Percentiles rank a stretch among this genome's conserved stretches.
phyloP scores from a whole-genome alignment of 2,797 vertebrate species.

The Sebastiscus albofasciatus region DNA sequence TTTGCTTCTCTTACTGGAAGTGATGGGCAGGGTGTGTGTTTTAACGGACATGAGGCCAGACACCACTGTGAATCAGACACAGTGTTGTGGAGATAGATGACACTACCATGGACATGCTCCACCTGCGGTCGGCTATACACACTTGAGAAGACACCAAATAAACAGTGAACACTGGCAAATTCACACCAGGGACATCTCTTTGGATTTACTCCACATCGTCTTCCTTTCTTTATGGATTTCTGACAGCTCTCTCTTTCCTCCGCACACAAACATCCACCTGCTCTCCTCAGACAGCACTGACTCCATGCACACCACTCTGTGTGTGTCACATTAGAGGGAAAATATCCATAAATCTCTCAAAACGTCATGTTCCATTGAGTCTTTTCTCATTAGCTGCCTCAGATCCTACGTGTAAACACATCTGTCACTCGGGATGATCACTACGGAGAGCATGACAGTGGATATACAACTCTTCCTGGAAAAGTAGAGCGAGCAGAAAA shows the following conservation, averaged over 20 bases:
- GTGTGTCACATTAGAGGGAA: constrained; percentile 36
- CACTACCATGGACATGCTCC: constrained; percentile 12
- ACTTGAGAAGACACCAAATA: constrained; percentile 18
- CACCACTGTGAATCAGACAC: constrained; percentile 32
- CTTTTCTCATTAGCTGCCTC: constrained; percentile 46
- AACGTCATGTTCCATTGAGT: constrained; percentile 46
- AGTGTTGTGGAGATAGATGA: constrained; percentile 32
- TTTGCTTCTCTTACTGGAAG: constrained; percentile 42
- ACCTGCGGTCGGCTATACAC: constrained; percentile 1
- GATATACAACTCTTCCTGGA: constrained; percentile 55
- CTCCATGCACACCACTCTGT: neutral
- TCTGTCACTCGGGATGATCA: constrained; percentile 43
- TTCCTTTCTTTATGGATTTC: neutral
- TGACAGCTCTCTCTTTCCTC: neutral
- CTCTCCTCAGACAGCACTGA: neutral
- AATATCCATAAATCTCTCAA: constrained; percentile 60
- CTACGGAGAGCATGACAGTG: constrained; percentile 43
- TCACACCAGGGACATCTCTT: neutral
- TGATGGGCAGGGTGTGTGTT: constrained; percentile 18
- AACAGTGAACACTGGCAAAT: neutral
- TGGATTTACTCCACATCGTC: neutral
- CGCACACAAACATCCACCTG: constrained; percentile 10
- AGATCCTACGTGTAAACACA: constrained; percentile 59
- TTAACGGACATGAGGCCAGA: constrained; percentile 3
- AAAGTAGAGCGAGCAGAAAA: constrained; percentile 17